Percentiles rank a stretch among this genome's conserved stretches.
phyloP scores from a whole-genome alignment of 2,797 vertebrate species.

The Pantherophis vulpinus region DNA sequence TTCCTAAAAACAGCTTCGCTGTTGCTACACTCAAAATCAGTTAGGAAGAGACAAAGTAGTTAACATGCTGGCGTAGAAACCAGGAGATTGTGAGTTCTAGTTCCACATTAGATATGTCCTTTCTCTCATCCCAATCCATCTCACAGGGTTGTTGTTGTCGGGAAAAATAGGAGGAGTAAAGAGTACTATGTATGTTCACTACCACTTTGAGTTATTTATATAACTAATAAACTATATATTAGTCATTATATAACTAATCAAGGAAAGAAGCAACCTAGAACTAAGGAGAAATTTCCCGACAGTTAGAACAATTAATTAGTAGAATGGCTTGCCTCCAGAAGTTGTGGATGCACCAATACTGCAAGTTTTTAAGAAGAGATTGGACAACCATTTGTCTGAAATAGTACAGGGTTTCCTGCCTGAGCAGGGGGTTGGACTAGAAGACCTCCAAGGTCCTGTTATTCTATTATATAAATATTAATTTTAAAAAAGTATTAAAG shows the following conservation, averaged over 20 bases:
- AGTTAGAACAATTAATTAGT: not conserved
- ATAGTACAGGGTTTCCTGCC: not conserved
- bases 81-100: not conserved
- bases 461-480: not conserved
- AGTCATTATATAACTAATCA: not conserved
- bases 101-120: not conserved
- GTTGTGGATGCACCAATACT: not conserved
- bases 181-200: not conserved
- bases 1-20: not conserved
- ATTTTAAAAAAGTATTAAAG: not conserved
- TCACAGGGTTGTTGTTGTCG: not conserved
- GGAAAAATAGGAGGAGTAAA: not conserved
- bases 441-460: not conserved
- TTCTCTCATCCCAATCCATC: not conserved
- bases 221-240: not conserved
- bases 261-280: not conserved
- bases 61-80: not conserved
- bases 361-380: not conserved
- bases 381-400: not conserved
- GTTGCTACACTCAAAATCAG: not conserved
- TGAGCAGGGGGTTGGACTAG: not conserved
- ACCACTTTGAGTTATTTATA: not conserved
- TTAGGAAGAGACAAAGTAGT: not conserved
- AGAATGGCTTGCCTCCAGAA: not conserved
- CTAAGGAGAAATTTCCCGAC: not conserved